Evolutionary conservation across 2,113 vertebrate genomes (phyloP).

Genomic region (Callaeas wilsoni): DNA sequence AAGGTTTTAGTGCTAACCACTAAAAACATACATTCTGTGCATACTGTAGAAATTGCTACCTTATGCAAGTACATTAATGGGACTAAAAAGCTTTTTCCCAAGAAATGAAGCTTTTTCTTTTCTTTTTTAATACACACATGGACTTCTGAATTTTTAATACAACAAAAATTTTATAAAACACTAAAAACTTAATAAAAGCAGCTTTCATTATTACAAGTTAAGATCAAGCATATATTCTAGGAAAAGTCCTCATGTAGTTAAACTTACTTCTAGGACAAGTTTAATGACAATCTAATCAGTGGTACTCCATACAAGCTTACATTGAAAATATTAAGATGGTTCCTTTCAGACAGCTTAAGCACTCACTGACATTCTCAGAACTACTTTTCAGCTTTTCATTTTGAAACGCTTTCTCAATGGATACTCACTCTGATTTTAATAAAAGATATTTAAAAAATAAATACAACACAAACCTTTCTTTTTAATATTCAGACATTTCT

Average conservation of each 20-base stretch:
- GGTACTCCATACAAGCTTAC: background rate
- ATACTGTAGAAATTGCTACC: background rate
- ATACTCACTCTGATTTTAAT: background rate
- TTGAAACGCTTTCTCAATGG: background rate
- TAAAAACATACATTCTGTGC: background rate
- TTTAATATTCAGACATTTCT: background rate
- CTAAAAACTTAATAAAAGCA: background rate
- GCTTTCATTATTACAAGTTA: background rate
- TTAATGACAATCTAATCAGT: background rate
- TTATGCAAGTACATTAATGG: background rate
- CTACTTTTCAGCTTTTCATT: background rate
- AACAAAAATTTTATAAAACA: background rate
- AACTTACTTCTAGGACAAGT: background rate
- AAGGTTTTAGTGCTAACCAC: background rate
- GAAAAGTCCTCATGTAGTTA: background rate
- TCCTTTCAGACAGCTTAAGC: background rate
- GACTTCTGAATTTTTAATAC: background rate
- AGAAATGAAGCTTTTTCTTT: background rate
- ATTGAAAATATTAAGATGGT: background rate
- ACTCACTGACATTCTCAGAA: background rate
- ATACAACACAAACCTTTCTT: background rate
- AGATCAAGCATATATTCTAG: background rate
- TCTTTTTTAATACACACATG: background rate
- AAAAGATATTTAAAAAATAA: background rate
- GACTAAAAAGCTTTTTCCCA: background rate